phyloP scores from a whole-genome alignment of 2,888 invertebrate species.

The Meliscaeva auricollis region DNA sequence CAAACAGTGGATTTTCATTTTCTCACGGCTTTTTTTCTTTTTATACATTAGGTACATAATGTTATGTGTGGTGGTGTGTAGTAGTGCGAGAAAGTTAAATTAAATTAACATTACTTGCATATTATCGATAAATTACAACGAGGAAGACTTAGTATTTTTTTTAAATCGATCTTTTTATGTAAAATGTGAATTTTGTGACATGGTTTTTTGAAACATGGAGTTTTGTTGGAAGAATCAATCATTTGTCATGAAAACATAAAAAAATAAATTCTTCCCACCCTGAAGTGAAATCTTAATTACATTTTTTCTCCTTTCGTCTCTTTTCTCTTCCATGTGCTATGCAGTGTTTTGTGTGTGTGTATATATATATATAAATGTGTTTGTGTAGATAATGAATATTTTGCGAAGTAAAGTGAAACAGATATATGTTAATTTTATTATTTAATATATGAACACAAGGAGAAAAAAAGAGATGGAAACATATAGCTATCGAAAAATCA shows the following conservation, averaged over 20 bases:
- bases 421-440: too few species aligned
- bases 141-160: background rate
- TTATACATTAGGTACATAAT: background rate
- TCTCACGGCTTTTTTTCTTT: background rate
- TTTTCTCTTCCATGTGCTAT: slow-evolving; percentile 30
- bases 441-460: too few species aligned
- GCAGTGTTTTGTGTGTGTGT: slow-evolving; percentile 10
- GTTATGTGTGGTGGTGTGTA: slow-evolving; percentile 1
- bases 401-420: slow-evolving; percentile 13
- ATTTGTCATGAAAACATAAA: background rate
- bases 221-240: background rate
- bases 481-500: too few species aligned
- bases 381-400: slow-evolving; percentile 17
- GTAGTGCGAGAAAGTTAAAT: background rate
- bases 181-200: background rate
- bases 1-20: background rate
- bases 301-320: slow-evolving; percentile 14
- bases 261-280: slow-evolving; percentile 1
- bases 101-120: background rate
- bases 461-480: slow-evolving; percentile 15
- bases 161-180: background rate
- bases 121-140: background rate
- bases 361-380: background rate
- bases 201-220: background rate
- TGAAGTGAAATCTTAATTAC: slow-evolving; percentile 22